Percentiles rank a stretch among this genome's conserved stretches.
phyloP scores from a whole-genome alignment of 1,140 invertebrate genomes.

The Tetragnatha versicolor region DNA sequence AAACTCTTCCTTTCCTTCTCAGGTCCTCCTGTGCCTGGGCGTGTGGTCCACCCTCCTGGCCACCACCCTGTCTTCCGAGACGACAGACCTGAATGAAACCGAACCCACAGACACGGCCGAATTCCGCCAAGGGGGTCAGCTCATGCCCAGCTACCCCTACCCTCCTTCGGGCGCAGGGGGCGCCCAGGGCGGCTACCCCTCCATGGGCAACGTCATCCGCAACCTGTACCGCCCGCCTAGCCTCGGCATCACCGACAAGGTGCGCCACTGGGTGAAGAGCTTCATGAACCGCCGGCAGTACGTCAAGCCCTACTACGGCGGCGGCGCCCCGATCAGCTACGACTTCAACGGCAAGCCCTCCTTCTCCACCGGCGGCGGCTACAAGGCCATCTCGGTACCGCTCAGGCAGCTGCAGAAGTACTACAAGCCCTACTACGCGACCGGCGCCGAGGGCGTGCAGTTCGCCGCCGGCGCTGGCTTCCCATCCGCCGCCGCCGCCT shows the following conservation, averaged over 20 bases:
- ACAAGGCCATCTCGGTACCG: slow-evolving; percentile 48
- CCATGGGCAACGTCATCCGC: slow-evolving; percentile 37
- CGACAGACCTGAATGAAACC: slow-evolving; percentile 17
- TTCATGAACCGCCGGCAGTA: slow-evolving; percentile 49
- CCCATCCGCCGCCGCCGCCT: not conserved
- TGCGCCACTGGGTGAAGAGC: slow-evolving; percentile 42
- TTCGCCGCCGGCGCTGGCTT: not conserved
- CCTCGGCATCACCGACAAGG: slow-evolving; percentile 40
- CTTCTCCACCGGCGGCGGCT: not conserved
- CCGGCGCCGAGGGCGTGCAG: not conserved
- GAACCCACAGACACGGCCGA: slow-evolving; percentile 29
- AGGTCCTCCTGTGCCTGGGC: slow-evolving; percentile 1
- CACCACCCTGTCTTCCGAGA: not conserved
- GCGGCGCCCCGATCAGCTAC: not conserved
- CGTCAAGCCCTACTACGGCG: slow-evolving; percentile 40
- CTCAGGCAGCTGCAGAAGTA: slow-evolving; percentile 50
- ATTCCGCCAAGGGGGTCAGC: slow-evolving; percentile 44
- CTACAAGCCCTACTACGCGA: slow-evolving; percentile 46
- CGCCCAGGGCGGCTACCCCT: not conserved
- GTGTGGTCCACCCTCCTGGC: not conserved
- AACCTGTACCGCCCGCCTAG: slow-evolving; percentile 39
- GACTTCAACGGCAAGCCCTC: slow-evolving; percentile 40
- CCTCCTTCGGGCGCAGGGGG: not conserved
- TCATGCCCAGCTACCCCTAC: slow-evolving; percentile 33
- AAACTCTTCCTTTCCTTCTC: not conserved